A percentile compares a stretch with the other conserved stretches of the same genome.
Evolutionary conservation across 1,140 invertebrate genomes (phyloP).

Genomic region (Leptopilina boulardi): DNA sequence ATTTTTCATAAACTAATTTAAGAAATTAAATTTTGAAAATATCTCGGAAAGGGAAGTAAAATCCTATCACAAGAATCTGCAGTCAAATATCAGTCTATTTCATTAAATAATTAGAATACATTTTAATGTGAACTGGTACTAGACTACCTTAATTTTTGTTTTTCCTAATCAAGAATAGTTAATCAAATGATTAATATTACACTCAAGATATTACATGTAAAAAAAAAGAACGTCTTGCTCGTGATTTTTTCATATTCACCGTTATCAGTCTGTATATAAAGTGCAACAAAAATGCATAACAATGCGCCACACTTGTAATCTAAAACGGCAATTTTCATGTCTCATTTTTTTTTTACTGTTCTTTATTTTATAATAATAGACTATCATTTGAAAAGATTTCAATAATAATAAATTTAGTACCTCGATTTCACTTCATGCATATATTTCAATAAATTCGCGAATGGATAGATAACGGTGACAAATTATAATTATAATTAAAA

Average conservation of each 20-base stretch:
- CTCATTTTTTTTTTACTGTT: slow-evolving; percentile 9
- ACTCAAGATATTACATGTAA: slow-evolving; percentile 7
- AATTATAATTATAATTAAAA: slow-evolving; percentile 19
- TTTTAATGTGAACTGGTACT: neutral
- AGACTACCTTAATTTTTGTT: neutral
- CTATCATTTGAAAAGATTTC: neutral
- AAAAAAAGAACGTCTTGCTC: neutral
- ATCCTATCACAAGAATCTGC: slow-evolving; percentile 25
- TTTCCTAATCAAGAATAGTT: neutral
- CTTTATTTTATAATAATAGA: neutral
- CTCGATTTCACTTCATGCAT: slow-evolving; percentile 8
- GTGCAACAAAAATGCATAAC: slow-evolving; percentile 64
- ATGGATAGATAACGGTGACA: slow-evolving; percentile 39
- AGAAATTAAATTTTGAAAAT: neutral
- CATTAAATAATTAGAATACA: slow-evolving; percentile 17
- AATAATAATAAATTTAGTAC: slow-evolving; percentile 12
- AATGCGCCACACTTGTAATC: slow-evolving; percentile 61
- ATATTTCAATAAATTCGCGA: slow-evolving; percentile 38
- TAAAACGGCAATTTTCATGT: slow-evolving; percentile 39
- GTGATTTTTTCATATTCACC: slow-evolving; percentile 35
- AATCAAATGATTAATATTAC: neutral
- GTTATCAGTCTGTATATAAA: slow-evolving; percentile 61
- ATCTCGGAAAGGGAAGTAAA: slow-evolving; percentile 12
- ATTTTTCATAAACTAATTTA: neutral
- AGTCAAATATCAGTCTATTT: slow-evolving; percentile 26